Conservation (phyloP, 2,797 vertebrate genomes). For the Enteromius paludinosus region DNA sequence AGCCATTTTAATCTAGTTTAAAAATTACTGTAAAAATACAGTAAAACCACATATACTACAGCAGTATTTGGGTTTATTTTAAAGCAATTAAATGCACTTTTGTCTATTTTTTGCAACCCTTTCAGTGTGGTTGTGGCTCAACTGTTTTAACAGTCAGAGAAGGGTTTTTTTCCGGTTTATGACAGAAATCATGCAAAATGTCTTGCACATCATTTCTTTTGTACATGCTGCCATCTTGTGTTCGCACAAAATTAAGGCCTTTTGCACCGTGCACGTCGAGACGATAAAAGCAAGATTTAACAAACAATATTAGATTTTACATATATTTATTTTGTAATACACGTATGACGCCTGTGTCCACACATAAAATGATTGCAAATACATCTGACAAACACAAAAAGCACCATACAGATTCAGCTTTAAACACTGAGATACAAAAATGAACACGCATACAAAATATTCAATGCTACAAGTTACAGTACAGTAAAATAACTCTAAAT, state of each 20-base stretch:
- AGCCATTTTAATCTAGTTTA: no score
- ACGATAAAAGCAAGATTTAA: background rate
- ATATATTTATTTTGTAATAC: constrained; percentile 33
- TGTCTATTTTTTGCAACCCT: background rate
- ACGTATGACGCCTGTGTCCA: background rate
- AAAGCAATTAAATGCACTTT: background rate
- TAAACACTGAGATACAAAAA: constrained; percentile 64
- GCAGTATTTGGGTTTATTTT: background rate
- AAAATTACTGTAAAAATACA: no score
- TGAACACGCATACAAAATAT: constrained; percentile 52
- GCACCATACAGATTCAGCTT: constrained; percentile 60
- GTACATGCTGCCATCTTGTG: constrained; percentile 29
- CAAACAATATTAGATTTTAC: background rate
- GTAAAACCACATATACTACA: background rate
- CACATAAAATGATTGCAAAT: constrained; percentile 2
- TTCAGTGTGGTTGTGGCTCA: no score
- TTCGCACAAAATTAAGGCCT: background rate
- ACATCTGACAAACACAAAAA: constrained; percentile 13
- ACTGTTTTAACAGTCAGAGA: no score
- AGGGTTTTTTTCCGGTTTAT: no score
- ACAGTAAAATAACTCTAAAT: constrained; percentile 65
- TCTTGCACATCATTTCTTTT: background rate
- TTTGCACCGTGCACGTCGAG: background rate
- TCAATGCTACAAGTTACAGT: constrained; percentile 34
- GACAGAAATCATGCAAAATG: background rate